A percentile compares a stretch with the other conserved stretches of the same genome.
Conservation (phyloP, 1,140 invertebrate genomes). For the Drosophila lacertosa region DNA sequence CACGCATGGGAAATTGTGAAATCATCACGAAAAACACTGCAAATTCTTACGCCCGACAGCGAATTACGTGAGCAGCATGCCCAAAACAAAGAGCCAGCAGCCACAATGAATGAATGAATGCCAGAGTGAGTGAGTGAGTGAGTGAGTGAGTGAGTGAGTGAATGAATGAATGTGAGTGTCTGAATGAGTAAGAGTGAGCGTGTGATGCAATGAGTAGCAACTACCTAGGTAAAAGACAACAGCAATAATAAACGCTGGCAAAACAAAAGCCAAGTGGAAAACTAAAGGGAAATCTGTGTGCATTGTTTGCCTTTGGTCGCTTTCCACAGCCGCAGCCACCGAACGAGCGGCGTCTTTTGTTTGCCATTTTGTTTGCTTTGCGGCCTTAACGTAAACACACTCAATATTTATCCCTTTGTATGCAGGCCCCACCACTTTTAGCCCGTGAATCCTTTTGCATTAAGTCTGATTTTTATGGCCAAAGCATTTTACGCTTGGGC, state of each 20-base stretch:
- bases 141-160: conserved; percentile 48
- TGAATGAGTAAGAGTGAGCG: conserved; percentile 6
- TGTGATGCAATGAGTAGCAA: conserved; percentile 53
- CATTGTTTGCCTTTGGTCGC: conserved; percentile 51
- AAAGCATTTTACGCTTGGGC: conserved; percentile 53
- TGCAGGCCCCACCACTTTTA: conserved; percentile 44
- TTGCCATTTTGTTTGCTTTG: conserved; percentile 57
- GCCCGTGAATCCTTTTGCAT: conserved; percentile 62
- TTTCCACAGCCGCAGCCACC: conserved; percentile 13
- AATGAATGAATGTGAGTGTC: conserved; percentile 26
- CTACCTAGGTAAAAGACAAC: conserved; percentile 46
- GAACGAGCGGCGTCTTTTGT: conserved; percentile 47
- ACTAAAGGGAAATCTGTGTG: conserved; percentile 40
- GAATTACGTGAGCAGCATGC: conserved; percentile 66
- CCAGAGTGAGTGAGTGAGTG: conserved; percentile 31
- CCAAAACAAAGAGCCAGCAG: conserved; percentile 41
- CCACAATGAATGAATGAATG: conserved; percentile 35
- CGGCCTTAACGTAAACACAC: conserved; percentile 72
- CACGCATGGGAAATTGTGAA: conserved; percentile 70
- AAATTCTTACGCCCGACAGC: conserved; percentile 67
- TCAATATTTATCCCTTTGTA: conserved; percentile 80
- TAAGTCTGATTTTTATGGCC: conserved; percentile 71
- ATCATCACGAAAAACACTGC: conserved; percentile 74
- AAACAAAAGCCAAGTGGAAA: conserved; percentile 52
- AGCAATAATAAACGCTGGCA: conserved; percentile 14